phyloP scores from a whole-genome alignment of 1,140 invertebrate genomes.

The Leptopilina clavipes region DNA sequence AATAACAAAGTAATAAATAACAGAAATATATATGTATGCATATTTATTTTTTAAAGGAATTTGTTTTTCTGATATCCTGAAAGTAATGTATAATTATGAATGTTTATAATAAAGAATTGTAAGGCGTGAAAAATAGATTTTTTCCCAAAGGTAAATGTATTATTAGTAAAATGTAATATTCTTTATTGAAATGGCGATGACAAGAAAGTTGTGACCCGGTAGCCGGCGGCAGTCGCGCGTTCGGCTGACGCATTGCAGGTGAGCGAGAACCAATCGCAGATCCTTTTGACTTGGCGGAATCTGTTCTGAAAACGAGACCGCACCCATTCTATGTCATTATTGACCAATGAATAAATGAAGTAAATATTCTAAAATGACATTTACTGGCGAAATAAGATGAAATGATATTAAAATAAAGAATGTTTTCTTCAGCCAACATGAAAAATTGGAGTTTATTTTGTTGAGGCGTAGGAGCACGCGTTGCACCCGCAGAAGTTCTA shows the following conservation, averaged over 20 bases:
- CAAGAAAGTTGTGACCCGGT: slow-evolving; percentile 53
- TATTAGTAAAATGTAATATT: slow-evolving; percentile 20
- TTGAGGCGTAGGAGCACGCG: slow-evolving; percentile 27
- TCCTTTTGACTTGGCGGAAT: slow-evolving; percentile 72
- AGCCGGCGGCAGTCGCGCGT: slow-evolving; percentile 63
- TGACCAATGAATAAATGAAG: not conserved
- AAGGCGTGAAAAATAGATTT: too few relatives aligned
- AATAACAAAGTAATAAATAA: too few relatives aligned
- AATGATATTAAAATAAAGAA: slow-evolving; percentile 38
- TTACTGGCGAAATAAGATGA: not conserved
- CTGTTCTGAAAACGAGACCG: slow-evolving; percentile 80
- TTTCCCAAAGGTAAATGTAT: not conserved
- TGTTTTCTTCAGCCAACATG: slow-evolving; percentile 53
- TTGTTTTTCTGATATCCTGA: too few relatives aligned
- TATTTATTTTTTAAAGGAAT: too few relatives aligned
- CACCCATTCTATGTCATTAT: slow-evolving; percentile 77
- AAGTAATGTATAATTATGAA: too few relatives aligned
- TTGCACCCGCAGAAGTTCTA: slow-evolving; percentile 32
- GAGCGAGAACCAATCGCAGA: slow-evolving; percentile 82
- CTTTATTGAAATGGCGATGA: slow-evolving; percentile 5
- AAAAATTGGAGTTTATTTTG: slow-evolving; percentile 5
- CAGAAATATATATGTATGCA: too few relatives aligned
- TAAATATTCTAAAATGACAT: not conserved
- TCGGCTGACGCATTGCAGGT: slow-evolving; percentile 89
- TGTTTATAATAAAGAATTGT: too few relatives aligned